A percentile compares a stretch with the other conserved stretches of the same genome.
Evolutionary conservation across 1,140 invertebrate species (phyloP).

Genomic region (Micrasema longulum): DNA sequence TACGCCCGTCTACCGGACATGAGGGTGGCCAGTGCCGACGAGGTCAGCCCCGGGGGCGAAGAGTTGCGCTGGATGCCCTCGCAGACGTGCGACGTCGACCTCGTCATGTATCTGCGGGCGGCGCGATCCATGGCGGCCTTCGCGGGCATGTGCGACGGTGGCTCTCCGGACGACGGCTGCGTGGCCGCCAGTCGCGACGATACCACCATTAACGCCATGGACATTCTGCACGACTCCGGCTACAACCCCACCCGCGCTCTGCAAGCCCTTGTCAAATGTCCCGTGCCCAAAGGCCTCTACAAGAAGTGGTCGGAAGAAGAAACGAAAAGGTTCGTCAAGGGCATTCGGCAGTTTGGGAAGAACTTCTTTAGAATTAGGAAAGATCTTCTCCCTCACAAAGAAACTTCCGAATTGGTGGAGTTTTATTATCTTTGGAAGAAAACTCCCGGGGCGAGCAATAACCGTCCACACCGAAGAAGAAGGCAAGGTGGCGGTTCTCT

Average conservation of each 20-base stretch:
- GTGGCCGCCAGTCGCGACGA: constrained; percentile 95
- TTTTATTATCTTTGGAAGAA: constrained; percentile 99
- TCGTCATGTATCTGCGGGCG: constrained; percentile 96
- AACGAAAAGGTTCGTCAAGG: constrained; percentile 98
- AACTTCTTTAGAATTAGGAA: constrained; percentile 98
- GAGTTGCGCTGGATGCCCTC: constrained; percentile 94
- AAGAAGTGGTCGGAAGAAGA: constrained; percentile 99
- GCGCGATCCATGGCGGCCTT: constrained; percentile 96
- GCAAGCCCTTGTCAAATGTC: constrained; percentile 96
- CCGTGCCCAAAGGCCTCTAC: constrained; percentile 95
- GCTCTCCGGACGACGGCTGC: constrained; percentile 95
- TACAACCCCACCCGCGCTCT: constrained; percentile 96
- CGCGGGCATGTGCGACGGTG: constrained; percentile 96
- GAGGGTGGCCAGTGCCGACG: constrained; percentile 75
- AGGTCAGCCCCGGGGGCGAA: constrained; percentile 82
- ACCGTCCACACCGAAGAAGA: constrained; percentile 89
- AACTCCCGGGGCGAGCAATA: constrained; percentile 97
- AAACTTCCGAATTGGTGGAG: constrained; percentile 96
- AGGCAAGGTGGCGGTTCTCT: constrained; percentile 82
- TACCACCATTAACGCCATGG: constrained; percentile 97
- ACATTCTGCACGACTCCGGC: constrained; percentile 93
- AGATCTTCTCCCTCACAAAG: constrained; percentile 95
- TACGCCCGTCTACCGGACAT: constrained; percentile 81
- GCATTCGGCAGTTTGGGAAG: constrained; percentile 97
- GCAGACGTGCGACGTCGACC: constrained; percentile 91